Evolutionary conservation across 1,140 invertebrate genomes (phyloP), one percentile per base, ranked within the genome.

Genomic region (Drosophila ogumai): DNA sequence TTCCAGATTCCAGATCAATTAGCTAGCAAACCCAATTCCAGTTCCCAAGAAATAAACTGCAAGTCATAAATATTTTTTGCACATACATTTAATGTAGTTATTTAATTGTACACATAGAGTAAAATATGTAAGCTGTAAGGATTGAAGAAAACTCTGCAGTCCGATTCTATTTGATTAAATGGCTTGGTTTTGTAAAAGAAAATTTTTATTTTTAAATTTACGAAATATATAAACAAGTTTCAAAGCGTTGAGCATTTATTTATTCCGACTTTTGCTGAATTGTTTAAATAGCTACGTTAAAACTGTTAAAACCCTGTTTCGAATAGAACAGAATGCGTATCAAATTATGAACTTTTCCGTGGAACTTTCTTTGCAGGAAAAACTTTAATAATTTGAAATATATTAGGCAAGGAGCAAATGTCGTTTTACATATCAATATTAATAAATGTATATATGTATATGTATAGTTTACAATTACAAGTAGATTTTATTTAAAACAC

Each of bases 121-220:
- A 75, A 78, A 78, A 79, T 69, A 82, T 63, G 32, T 66, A 32
- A 25, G 32, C 25, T 22, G 44, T 71, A n/a, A 15, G n/a, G 32
- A 0, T 25, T 6, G 22, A 4, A 15, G 4, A 68, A 61, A 58
- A 28, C 31, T 19, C 17, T 47, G 25, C 13, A 36, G 36, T 6
- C n/a, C 76, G 7, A 66, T 66, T 64, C 81, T 84, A 84, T 84
- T 84, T 64, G 13, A 84, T 84, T 84, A 67, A 80, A 68, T 47
- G 71, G 12, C 52, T 34, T 9, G 15, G 3, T 31, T 32, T 31
- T 25, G 17, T 15, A n/a, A 25, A 28, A 28, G 15, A 47, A 4
- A n/a, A 28, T 28, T 5, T 28, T 0, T 41, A 41, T 28, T 28
- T 22, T 28, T 28, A 0, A 28, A 15, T n/a, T 25, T 47, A 25